Conservation (phyloP, 2,888 invertebrate species). For the Harpalus rubripes region DNA sequence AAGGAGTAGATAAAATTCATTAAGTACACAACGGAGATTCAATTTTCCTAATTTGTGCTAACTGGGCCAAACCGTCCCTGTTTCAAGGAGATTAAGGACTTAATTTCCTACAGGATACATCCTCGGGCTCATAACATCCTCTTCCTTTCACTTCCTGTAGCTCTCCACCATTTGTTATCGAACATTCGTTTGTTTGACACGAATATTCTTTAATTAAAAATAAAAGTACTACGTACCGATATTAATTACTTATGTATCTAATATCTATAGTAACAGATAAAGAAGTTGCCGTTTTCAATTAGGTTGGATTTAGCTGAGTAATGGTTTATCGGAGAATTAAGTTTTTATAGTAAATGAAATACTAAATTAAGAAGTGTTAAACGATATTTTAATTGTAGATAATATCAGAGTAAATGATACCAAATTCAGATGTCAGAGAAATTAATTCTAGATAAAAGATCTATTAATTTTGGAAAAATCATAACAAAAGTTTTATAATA, state of each 20-base stretch:
- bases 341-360: not conserved
- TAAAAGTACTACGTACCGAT: not conserved
- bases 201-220: not conserved
- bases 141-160: not conserved
- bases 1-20: not conserved
- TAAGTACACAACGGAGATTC: not conserved
- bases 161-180: not conserved
- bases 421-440: not conserved
- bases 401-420: conserved; percentile 6
- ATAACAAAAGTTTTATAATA: not conserved
- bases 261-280: not conserved
- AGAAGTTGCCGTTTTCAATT: not conserved
- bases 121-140: not conserved
- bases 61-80: not conserved
- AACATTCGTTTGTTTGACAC: no score
- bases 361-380: not conserved
- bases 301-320: not conserved
- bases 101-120: not conserved
- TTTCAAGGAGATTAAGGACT: not conserved
- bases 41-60: not conserved
- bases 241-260: not conserved
- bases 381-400: not conserved
- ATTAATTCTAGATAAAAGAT: not conserved
- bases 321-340: not conserved
- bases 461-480: not conserved